phyloP scores from a whole-genome alignment of 2,113 vertebrate genomes.

The Probosciger aterrimus region DNA sequence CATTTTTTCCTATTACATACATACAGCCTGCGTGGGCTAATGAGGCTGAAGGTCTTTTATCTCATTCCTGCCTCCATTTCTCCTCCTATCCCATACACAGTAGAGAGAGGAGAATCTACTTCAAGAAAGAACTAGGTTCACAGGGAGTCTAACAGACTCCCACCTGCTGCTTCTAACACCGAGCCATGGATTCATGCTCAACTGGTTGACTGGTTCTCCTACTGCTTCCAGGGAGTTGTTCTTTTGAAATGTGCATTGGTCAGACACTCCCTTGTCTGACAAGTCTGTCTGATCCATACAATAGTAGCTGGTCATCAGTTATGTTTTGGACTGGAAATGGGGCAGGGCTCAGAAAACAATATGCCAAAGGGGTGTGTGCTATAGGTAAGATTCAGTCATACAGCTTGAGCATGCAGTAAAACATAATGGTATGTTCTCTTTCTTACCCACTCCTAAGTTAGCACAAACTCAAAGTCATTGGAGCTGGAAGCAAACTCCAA shows the following conservation, averaged over 20 bases:
- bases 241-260: not conserved
- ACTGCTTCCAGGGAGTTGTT: not conserved
- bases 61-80: not conserved
- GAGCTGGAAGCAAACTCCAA: not conserved
- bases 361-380: not conserved
- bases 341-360: not conserved
- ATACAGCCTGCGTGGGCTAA: not conserved
- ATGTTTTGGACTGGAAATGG: not conserved
- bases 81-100: not conserved
- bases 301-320: not conserved
- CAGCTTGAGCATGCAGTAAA: not conserved
- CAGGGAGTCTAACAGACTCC: not conserved
- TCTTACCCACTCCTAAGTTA: not conserved
- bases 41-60: not conserved
- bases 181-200: not conserved
- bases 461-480: not conserved
- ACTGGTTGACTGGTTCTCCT: not conserved
- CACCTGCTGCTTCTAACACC: not conserved
- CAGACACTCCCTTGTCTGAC: not conserved
- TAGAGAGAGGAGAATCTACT: not conserved
- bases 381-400: not conserved
- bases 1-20: not conserved
- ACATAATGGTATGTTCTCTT: not conserved
- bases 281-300: not conserved
- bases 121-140: not conserved